Conservation (phyloP, 2,797 vertebrate species). For the Girardinus metallicus region DNA sequence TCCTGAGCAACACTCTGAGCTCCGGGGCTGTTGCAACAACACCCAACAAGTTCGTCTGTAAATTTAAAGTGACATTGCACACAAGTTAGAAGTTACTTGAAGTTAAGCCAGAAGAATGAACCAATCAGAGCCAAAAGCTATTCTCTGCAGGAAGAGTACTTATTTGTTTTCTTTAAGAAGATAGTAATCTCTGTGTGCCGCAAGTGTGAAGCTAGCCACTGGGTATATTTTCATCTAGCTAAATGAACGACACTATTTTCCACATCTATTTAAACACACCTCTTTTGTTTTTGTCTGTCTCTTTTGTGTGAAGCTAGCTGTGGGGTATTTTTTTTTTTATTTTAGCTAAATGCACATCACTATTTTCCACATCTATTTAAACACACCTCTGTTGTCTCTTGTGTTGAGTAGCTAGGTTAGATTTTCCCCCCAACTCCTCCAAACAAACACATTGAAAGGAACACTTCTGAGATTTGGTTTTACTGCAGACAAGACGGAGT, state of each 20-base stretch:
- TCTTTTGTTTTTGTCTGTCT: not conserved
- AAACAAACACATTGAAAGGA: not conserved
- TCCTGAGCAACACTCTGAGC: not conserved
- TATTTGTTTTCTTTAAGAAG: not conserved
- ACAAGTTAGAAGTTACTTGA: not conserved
- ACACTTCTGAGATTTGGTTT: not conserved
- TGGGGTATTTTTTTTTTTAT: not conserved
- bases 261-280: not conserved
- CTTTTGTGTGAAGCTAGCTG: not conserved
- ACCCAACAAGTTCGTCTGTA: not conserved
- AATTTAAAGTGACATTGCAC: not conserved
- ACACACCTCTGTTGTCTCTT: not conserved
- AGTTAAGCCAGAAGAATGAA: constrained; percentile 5
- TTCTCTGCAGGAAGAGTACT: constrained; percentile 1
- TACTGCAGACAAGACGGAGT: not conserved
- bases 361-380: not conserved
- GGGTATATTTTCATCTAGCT: not conserved
- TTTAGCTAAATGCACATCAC: not conserved
- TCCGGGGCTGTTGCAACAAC: constrained; percentile 2
- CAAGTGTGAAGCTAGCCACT: not conserved
- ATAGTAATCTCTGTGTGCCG: not conserved
- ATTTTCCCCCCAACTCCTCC: not conserved
- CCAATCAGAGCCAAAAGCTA: not conserved
- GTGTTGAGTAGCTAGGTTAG: not conserved
- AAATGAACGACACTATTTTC: not conserved